Conservation (phyloP, 2,113 vertebrate genomes). For the Carollia perspicillata region DNA sequence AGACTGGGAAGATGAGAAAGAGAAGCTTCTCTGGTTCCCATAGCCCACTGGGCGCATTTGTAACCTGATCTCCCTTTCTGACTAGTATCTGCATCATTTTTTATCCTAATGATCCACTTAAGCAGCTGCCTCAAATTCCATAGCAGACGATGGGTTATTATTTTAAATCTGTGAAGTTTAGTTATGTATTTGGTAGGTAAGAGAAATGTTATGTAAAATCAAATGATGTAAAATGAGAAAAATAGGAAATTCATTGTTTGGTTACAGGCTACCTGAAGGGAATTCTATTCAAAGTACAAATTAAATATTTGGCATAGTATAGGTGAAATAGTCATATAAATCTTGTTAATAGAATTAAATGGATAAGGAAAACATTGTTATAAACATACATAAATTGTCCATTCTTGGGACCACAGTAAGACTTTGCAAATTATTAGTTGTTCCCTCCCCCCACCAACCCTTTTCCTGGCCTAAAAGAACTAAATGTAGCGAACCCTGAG, state of each 20-base stretch:
- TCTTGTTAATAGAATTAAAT: background rate
- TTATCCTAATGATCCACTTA: background rate
- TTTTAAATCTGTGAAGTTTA: slow-evolving; percentile 13
- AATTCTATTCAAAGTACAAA: background rate
- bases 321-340: background rate
- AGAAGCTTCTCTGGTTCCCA: background rate
- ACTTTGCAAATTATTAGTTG: background rate
- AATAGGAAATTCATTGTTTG: slow-evolving; percentile 14
- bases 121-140: background rate
- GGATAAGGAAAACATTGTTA: background rate
- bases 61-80: slow-evolving; percentile 24
- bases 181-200: slow-evolving; percentile 17
- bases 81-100: slow-evolving; percentile 8
- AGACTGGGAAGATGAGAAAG: background rate
- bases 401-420: background rate
- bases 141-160: background rate
- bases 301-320: background rate
- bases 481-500: background rate
- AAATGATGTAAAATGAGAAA: background rate
- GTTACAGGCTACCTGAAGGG: background rate
- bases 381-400: background rate
- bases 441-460: rapidly evolving
- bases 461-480: background rate
- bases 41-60: background rate
- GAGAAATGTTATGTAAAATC: background rate